Conservation (phyloP, 2,797 vertebrate species). For the Epinephelus awoara region DNA sequence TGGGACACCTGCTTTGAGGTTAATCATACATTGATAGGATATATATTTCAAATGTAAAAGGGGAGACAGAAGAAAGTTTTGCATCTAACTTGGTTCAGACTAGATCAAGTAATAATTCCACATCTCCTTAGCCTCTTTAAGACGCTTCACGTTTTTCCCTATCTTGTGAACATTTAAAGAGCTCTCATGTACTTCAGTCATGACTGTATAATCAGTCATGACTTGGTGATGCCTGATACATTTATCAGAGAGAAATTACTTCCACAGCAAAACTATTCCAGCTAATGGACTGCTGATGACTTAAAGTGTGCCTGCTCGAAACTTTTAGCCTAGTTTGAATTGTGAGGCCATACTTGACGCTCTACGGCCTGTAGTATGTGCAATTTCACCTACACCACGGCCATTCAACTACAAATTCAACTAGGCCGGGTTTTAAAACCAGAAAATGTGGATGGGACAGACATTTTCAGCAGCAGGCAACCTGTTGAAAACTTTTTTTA, state of each 20-base stretch:
- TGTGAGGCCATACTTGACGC: background rate
- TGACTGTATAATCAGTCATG: background rate
- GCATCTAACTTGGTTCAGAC: background rate
- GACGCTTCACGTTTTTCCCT: background rate
- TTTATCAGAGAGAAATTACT: background rate
- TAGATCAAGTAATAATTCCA: background rate
- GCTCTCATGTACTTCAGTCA: background rate
- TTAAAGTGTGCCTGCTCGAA: background rate
- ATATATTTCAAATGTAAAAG: background rate
- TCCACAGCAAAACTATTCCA: background rate
- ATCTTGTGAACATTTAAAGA: background rate
- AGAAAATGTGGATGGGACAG: too few species aligned
- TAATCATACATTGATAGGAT: slow-evolving; percentile 10
- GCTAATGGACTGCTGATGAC: too few species aligned
- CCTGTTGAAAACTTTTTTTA: too few species aligned
- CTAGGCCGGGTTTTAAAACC: too few species aligned
- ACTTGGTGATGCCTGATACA: background rate
- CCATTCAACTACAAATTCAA: too few species aligned
- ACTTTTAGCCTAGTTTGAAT: background rate
- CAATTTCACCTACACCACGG: background rate
- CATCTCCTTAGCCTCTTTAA: background rate
- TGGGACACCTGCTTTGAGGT: slow-evolving; percentile 8
- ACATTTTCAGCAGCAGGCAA: too few species aligned
- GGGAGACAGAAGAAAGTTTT: background rate
- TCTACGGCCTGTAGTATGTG: background rate